phyloP scores from a whole-genome alignment of 2,888 invertebrate genomes.

The Scotopteryx bipunctaria region DNA sequence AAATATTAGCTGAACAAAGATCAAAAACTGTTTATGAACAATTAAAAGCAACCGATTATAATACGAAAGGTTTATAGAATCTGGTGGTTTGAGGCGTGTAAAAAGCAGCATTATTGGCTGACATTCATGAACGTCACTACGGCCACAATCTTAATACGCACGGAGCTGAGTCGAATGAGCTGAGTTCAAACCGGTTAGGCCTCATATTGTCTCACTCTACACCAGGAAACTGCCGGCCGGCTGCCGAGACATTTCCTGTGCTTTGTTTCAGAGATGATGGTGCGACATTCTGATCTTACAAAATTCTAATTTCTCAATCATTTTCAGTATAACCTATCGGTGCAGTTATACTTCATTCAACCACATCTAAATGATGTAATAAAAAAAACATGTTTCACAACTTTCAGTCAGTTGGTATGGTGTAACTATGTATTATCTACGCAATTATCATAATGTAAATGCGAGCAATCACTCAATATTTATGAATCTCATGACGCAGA shows the following conservation, averaged over 20 bases:
- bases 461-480: conserved; percentile 22
- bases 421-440: conserved; percentile 6
- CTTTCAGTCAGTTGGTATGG: background rate
- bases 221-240: conserved; percentile 76
- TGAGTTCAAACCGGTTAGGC: conserved; percentile 74
- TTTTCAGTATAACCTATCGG: conserved; percentile 1
- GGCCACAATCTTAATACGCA: conserved; percentile 51
- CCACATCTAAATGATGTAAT: conserved; percentile 8
- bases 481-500: conserved; percentile 26
- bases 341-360: conserved; percentile 1
- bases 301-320: conserved; percentile 6
- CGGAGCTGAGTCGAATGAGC: conserved; percentile 62
- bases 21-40: background rate
- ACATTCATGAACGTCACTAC: conserved; percentile 42
- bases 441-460: conserved; percentile 25
- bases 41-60: conserved; percentile 2
- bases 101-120: conserved; percentile 21
- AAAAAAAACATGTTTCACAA: conserved; percentile 5
- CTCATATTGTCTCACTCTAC: conserved; percentile 78
- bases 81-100: conserved; percentile 4
- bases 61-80: background rate
- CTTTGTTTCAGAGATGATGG: conserved; percentile 64
- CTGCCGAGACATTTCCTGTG: conserved; percentile 76
- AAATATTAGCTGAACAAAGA: background rate
- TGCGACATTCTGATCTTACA: conserved; percentile 44